phyloP scores from a whole-genome alignment of 2,888 invertebrate species.

The Achlya flavicornis region DNA sequence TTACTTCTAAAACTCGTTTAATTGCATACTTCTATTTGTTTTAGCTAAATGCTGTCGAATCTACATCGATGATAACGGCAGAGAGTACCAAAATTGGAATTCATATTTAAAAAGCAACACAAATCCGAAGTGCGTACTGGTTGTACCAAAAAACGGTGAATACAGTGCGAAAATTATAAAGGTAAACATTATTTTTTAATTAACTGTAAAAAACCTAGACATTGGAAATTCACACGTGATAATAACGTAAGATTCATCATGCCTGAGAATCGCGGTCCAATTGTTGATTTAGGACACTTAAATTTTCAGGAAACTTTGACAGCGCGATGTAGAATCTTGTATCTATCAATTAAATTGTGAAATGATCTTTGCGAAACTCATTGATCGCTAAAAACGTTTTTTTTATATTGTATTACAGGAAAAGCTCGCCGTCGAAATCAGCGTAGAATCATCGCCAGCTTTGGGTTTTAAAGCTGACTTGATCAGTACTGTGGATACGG shows the following conservation, averaged over 20 bases:
- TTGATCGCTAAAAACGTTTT: no score
- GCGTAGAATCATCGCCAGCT: slow-evolving; percentile 69
- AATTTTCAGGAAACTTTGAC: no score
- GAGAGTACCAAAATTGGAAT: slow-evolving; percentile 82
- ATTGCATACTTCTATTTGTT: slow-evolving; percentile 1
- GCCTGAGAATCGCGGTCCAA: no score
- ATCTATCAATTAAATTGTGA: no score
- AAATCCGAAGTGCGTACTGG: slow-evolving; percentile 79
- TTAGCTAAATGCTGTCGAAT: slow-evolving; percentile 72
- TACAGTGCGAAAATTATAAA: slow-evolving; percentile 65
- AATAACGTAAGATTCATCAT: no score
- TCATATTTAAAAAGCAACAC: slow-evolving; percentile 80
- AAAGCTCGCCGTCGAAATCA: slow-evolving; percentile 64
- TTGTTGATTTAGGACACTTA: no score
- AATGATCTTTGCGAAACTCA: no score
- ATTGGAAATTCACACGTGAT: no score
- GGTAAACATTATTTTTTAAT: slow-evolving; percentile 41
- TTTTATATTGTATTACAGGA: slow-evolving; percentile 23
- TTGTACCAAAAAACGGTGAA: slow-evolving; percentile 81
- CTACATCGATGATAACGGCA: slow-evolving; percentile 73
- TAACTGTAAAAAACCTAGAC: no score
- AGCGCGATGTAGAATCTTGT: no score
- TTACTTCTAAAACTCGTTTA: neutral
- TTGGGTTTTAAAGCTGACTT: slow-evolving; percentile 68
- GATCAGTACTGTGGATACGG: slow-evolving; percentile 70